phyloP scores from a whole-genome alignment of 1,140 invertebrate genomes.

The Drosophila persimilis region DNA sequence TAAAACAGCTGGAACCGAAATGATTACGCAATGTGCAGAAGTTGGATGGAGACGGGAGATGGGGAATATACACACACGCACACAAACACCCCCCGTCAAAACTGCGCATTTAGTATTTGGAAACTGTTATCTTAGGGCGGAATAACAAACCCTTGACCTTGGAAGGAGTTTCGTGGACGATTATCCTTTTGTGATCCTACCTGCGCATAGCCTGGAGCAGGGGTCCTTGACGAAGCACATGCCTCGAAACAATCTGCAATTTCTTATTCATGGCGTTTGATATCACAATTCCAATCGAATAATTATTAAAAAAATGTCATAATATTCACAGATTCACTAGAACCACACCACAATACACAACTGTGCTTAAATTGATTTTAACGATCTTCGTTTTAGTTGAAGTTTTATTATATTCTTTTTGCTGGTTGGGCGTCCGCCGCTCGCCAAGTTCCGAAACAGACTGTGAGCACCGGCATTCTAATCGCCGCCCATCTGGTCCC shows the following conservation, averaged over 20 bases:
- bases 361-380: background rate
- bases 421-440: constrained; percentile 36
- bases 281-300: constrained; percentile 18
- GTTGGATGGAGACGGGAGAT: background rate
- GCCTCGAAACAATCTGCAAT: constrained; percentile 42
- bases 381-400: too few species aligned
- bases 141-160: constrained; percentile 1
- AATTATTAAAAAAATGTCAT: constrained; percentile 1
- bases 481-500: constrained; percentile 1
- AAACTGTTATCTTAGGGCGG: background rate
- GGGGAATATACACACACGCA: background rate
- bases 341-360: too few species aligned
- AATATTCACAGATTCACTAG: constrained; percentile 13
- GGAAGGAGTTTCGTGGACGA: background rate
- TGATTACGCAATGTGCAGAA: constrained; percentile 30
- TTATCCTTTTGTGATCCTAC: constrained; percentile 25
- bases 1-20: constrained; percentile 10
- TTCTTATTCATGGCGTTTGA: constrained; percentile 49
- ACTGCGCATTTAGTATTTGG: constrained; percentile 17
- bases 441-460: constrained; percentile 30
- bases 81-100: background rate
- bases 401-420: background rate
- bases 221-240: constrained; percentile 29
- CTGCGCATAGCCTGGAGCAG: constrained; percentile 32
- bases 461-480: constrained; percentile 21